Evolutionary conservation across 2,113 vertebrate genomes (phyloP), one percentile per base, ranked within the genome.

Genomic region (Ellobius talpinus): DNA sequence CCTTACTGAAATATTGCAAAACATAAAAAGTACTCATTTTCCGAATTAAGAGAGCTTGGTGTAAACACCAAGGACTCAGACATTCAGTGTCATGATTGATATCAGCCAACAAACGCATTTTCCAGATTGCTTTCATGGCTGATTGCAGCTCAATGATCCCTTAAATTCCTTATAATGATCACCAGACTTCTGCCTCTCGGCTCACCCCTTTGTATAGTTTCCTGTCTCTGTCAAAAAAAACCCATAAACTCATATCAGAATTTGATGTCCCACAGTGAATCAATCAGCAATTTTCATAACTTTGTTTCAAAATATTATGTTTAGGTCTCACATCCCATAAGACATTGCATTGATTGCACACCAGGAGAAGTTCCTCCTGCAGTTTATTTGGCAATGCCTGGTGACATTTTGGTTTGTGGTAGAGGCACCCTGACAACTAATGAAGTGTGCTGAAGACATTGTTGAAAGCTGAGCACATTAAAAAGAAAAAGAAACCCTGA

Each of bases 11-110:
- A 68, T 86, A 50, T 89, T 89, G 11, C 45, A 94, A 89, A 91
- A 90, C 3, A 68, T 82, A 36, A 33, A 8, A 0, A 13, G 13
- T 9, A n/a, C 17, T 72, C 17, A n/a, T 65, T 19, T 65, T 10
- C 12, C 36, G 73, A 93, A 68, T 87, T 94, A 93, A 92, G 47
- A 97, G 33, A 95, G 17, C 5, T 6, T 77, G 2, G 39, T 79
- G 5, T 39, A 77, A 63, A 95, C 50, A 65, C 5, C 12, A 76
- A 0, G 23, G 16, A 45, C 39, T 92, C 4, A 86, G 17, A 90
- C 52, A 12, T 76, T 94, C 74, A 29, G 4, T 16, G 63, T 88
- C 42, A 92, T 33, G 36, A 16, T 73, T 1, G 55, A 92, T 92
- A 26, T 65, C 10, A 45, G 72, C 5, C 74, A 82, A 31, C 23